These are phyloP conservation scores for Telmatochromis brachygnathus DNA, from an alignment of 2,113 vertebrate species.

Conservation along the genomic window DNA sequence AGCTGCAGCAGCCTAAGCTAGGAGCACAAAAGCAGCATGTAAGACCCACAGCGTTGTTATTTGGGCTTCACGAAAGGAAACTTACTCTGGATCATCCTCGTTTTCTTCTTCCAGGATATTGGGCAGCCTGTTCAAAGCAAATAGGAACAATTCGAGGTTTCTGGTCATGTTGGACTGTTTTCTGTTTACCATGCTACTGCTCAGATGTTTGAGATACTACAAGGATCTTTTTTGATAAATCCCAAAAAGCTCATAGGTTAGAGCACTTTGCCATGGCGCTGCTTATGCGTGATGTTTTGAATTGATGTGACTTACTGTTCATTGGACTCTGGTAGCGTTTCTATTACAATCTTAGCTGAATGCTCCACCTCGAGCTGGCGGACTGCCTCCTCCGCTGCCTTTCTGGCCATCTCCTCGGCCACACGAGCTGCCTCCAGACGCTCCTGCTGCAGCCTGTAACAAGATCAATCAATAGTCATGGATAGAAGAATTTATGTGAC, in stretches of 20 bases:
- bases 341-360: slow-evolving; percentile 27
- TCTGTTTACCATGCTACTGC: not conserved
- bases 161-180: not conserved
- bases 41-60: not conserved
- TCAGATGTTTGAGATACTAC: not conserved
- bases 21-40: not conserved
- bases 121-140: slow-evolving; percentile 56
- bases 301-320: slow-evolving; percentile 56
- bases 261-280: not conserved
- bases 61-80: not conserved
- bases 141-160: not conserved
- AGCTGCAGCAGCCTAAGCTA: not conserved
- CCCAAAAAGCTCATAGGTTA: not conserved
- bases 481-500: not conserved
- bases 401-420: slow-evolving; percentile 55
- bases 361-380: slow-evolving; percentile 57
- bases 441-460: slow-evolving; percentile 53
- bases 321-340: slow-evolving; percentile 28
- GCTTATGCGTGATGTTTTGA: not conserved
- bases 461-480: not conserved
- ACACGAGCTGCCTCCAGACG: slow-evolving; percentile 51
- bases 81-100: slow-evolving; percentile 72
- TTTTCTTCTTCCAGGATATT: slow-evolving; percentile 72
- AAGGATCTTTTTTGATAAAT: not conserved
- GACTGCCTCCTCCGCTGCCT: slow-evolving; percentile 54